phyloP scores from a whole-genome alignment of 1,140 invertebrate species.

The Drosophila bocki region DNA sequence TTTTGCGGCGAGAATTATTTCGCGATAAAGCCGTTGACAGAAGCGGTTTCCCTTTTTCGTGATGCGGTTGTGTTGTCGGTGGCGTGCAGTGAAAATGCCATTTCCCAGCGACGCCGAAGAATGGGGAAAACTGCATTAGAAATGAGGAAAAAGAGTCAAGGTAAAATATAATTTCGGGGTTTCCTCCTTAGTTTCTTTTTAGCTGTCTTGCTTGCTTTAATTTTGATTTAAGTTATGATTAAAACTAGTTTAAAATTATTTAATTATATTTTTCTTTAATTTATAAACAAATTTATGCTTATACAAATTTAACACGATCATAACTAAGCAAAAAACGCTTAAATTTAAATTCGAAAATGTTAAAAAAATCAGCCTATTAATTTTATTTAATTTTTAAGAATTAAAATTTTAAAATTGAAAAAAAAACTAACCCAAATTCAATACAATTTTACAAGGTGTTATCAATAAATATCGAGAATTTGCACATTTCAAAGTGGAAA shows the following conservation, averaged over 20 bases:
- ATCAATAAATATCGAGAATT: no score
- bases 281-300: not conserved
- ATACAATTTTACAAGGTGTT: no score
- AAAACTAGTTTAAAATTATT: not conserved
- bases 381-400: no score
- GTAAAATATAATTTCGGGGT: conserved; percentile 33
- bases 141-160: conserved; percentile 54
- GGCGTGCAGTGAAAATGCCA: conserved; percentile 61
- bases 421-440: no score
- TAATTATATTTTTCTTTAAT: not conserved
- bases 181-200: conserved; percentile 13
- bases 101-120: conserved; percentile 44
- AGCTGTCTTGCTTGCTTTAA: not conserved
- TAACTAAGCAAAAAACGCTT: no score
- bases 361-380: no score
- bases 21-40: conserved; percentile 47
- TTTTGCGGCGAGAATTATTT: conserved; percentile 61
- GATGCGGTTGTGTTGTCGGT: conserved; percentile 24
- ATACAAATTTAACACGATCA: no score
- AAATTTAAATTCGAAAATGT: no score
- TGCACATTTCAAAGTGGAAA: no score
- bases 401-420: no score
- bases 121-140: conserved; percentile 58
- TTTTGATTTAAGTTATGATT: not conserved
- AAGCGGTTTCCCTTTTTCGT: conserved; percentile 47